These are phyloP conservation scores for Seriola rivoliana DNA, from an alignment of 2,113 vertebrate species.

Conservation along the genomic window DNA sequence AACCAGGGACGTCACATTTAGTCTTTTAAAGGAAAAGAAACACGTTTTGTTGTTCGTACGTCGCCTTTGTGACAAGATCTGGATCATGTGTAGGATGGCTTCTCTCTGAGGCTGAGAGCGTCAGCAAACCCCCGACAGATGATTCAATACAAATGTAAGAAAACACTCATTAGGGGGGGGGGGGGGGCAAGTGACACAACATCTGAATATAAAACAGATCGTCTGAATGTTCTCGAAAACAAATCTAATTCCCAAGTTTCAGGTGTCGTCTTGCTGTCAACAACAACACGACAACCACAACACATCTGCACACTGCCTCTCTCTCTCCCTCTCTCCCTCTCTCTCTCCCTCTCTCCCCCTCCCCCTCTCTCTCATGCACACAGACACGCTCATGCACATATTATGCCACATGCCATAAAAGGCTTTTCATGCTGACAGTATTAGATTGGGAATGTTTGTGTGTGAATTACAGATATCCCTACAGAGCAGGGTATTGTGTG, in stretches of 20 bases:
- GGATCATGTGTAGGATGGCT: constrained; percentile 27
- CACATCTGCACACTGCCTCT: not conserved
- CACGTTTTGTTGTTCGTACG: not conserved
- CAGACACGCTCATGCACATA: not conserved
- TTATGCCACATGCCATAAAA: constrained; percentile 33
- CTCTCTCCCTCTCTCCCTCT: constrained; percentile 2
- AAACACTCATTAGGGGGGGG: constrained; percentile 27
- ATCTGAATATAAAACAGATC: constrained; percentile 62
- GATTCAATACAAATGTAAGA: constrained; percentile 60
- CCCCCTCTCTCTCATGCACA: constrained; percentile 10
- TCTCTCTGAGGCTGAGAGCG: constrained; percentile 29
- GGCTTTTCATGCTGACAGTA: constrained; percentile 42
- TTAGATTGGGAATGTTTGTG: constrained; percentile 57
- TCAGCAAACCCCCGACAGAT: constrained; percentile 44
- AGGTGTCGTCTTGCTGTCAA: constrained; percentile 57
- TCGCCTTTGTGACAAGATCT: constrained; percentile 13
- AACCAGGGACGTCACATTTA: constrained; percentile 38
- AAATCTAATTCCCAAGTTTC: constrained; percentile 57
- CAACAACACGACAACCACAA: constrained; percentile 30
- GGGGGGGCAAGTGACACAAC: constrained; percentile 37
- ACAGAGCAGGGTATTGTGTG: constrained; percentile 42
- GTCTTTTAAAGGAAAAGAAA: not conserved
- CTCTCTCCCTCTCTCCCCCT: constrained; percentile 5
- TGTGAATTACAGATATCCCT: constrained; percentile 54
- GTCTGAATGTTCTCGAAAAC: constrained; percentile 51